Percentiles rank a stretch among this genome's conserved stretches.
Conservation (phyloP, 2,888 invertebrate species). For the Diplazon laetatorius region DNA sequence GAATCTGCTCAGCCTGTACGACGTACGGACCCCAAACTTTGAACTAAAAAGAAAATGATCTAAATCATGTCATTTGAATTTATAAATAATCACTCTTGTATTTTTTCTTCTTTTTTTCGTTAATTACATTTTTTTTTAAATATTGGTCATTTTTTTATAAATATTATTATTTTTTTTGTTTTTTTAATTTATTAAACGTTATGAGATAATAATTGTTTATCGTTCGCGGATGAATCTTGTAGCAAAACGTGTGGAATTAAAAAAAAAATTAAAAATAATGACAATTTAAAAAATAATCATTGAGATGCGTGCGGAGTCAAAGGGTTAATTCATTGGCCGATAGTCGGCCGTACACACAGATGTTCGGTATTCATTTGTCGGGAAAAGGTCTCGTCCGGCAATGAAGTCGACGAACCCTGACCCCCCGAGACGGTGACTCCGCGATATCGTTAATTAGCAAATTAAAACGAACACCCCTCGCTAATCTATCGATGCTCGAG, state of each 20-base stretch:
- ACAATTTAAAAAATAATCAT: too few species aligned
- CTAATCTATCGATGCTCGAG: constrained; percentile 55
- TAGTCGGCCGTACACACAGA: background rate
- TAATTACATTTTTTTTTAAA: background rate
- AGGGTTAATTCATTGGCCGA: background rate
- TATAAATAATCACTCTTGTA: background rate
- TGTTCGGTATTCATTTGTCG: background rate
- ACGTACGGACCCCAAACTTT: too few species aligned
- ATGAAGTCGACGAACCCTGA: constrained; percentile 61
- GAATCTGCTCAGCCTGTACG: too few species aligned
- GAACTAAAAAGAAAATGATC: too few species aligned
- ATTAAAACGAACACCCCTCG: constrained; percentile 63
- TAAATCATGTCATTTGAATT: too few species aligned
- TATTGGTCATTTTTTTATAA: too few species aligned
- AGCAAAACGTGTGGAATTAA: background rate
- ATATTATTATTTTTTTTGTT: background rate
- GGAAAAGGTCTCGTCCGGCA: constrained; percentile 11
- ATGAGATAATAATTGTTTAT: constrained; percentile 2
- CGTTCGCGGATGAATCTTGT: background rate
- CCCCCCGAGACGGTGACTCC: constrained; percentile 62
- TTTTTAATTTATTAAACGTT: background rate
- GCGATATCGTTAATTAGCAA: constrained; percentile 65
- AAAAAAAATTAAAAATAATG: too few species aligned
- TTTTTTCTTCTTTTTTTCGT: background rate
- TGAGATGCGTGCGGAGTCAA: constrained; percentile 18